These are phyloP conservation scores for Sebastiscus tertius DNA, from an alignment of 2,797 vertebrate species.

Conservation along the genomic window DNA sequence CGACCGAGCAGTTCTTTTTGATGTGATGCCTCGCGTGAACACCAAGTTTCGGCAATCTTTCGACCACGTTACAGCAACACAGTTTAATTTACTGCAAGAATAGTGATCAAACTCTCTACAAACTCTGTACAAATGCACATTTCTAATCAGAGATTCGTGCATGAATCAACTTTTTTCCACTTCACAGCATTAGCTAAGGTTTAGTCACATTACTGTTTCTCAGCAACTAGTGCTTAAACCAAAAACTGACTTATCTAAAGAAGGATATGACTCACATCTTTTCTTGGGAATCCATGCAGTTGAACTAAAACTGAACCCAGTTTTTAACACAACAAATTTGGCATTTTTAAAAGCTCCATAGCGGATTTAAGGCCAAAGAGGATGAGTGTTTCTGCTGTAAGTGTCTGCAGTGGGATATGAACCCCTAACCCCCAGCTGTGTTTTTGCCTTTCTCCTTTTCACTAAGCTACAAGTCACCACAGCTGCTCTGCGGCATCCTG, in stretches of 20 bases:
- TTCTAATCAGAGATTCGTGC: background rate
- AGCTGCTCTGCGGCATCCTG: background rate
- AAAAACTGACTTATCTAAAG: background rate
- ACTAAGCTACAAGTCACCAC: background rate
- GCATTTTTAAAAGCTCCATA: background rate
- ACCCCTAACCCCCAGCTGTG: background rate
- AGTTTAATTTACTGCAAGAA: background rate
- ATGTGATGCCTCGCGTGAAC: background rate
- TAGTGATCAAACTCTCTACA: background rate
- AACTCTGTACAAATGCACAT: background rate
- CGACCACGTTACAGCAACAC: background rate
- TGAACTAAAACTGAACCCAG: background rate
- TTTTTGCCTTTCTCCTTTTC: conserved; percentile 13
- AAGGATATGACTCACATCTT: background rate
- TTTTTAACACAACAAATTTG: background rate
- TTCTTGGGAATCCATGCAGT: background rate
- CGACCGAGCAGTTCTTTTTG: conserved; percentile 22
- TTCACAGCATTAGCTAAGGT: background rate
- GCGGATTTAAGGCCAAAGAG: background rate
- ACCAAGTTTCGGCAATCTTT: conserved; percentile 19
- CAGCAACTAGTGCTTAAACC: background rate
- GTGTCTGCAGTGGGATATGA: background rate
- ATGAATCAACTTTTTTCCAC: background rate
- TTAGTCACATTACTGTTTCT: background rate
- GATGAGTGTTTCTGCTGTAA: background rate